Evolutionary conservation across 2,888 invertebrate species (phyloP).

Genomic region (Epinotia ramella): DNA sequence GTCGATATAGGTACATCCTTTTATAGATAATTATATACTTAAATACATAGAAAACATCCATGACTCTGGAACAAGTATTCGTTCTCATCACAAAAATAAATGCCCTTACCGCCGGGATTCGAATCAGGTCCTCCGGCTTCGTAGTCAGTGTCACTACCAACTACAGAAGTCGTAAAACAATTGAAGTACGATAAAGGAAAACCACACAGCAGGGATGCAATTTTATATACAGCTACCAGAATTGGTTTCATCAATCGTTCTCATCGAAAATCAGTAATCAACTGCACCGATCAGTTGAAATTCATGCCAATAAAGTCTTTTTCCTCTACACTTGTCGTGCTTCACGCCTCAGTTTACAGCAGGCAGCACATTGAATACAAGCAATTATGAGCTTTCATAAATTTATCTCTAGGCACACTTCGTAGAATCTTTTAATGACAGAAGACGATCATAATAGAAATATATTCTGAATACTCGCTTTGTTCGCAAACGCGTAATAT

Average conservation of each 20-base stretch:
- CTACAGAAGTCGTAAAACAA: too few relatives aligned
- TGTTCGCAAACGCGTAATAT: neutral
- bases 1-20: too few relatives aligned
- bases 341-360: slow-evolving; percentile 3
- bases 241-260: neutral
- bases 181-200: too few relatives aligned
- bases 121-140: too few relatives aligned
- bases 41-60: too few relatives aligned
- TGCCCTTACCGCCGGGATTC: too few relatives aligned
- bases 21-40: too few relatives aligned
- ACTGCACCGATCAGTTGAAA: neutral
- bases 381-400: slow-evolving; percentile 23
- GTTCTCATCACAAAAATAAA: too few relatives aligned
- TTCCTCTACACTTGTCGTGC: neutral
- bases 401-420: neutral
- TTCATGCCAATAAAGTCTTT: slow-evolving; percentile 3
- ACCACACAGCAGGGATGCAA: neutral
- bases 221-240: neutral
- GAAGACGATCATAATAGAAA: neutral
- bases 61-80: too few relatives aligned
- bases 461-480: neutral
- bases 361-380: neutral
- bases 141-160: too few relatives aligned
- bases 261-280: slow-evolving; percentile 15
- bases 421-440: neutral